A percentile compares a stretch with the other conserved stretches of the same genome.
Evolutionary conservation across 2,888 invertebrate species (phyloP).

Genomic region (Drosophila barbarae): DNA sequence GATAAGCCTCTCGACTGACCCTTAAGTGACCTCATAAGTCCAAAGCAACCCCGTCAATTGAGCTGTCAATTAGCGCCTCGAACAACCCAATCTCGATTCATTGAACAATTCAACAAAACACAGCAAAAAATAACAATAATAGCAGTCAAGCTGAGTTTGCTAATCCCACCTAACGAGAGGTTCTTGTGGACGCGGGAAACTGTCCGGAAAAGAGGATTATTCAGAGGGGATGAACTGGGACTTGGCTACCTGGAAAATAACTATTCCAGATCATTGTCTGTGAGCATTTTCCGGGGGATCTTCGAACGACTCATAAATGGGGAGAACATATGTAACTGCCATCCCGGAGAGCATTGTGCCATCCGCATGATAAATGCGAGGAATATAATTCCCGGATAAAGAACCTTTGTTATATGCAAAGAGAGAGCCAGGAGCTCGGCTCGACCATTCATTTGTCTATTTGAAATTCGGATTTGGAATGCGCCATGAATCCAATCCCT

Average conservation of each 20-base stretch:
- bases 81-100: slow-evolving; percentile 34
- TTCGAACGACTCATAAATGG: slow-evolving; percentile 1
- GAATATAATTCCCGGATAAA: slow-evolving; percentile 35
- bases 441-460: slow-evolving; percentile 53
- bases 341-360: slow-evolving; percentile 38
- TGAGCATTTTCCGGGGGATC: slow-evolving; percentile 10
- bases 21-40: slow-evolving; percentile 39
- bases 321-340: slow-evolving; percentile 59
- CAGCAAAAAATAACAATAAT: slow-evolving; percentile 16
- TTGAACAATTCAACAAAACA: slow-evolving; percentile 19
- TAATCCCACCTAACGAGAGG: slow-evolving; percentile 31
- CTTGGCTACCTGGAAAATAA: slow-evolving; percentile 14
- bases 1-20: slow-evolving; percentile 35
- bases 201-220: slow-evolving; percentile 18
- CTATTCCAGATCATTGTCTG: slow-evolving; percentile 19
- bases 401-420: slow-evolving; percentile 25
- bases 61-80: slow-evolving; percentile 40
- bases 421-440: slow-evolving; percentile 14
- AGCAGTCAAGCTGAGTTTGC: slow-evolving; percentile 43
- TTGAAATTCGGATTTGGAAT: slow-evolving; percentile 54
- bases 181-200: neutral
- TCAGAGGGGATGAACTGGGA: too few relatives aligned
- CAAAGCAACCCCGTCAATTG: slow-evolving; percentile 26
- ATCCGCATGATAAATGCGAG: slow-evolving; percentile 37
- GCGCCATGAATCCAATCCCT: slow-evolving; percentile 17